These are phyloP conservation scores for Lindbergichthys nudifrons DNA, from an alignment of 2,797 vertebrate genomes.

Conservation along the genomic window DNA sequence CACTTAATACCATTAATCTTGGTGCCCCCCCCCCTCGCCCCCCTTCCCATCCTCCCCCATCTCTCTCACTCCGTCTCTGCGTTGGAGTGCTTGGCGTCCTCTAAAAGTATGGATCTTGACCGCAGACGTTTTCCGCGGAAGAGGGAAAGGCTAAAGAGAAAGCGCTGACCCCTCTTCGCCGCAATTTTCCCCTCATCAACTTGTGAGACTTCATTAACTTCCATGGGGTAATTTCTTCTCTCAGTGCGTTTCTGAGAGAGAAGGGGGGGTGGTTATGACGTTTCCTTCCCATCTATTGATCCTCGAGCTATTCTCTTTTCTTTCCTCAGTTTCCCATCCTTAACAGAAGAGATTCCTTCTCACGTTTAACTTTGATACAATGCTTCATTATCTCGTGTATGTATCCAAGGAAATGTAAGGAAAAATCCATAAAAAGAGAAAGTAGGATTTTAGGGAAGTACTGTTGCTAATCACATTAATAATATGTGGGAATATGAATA, in stretches of 20 bases:
- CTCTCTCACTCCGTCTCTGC: slow-evolving; percentile 70
- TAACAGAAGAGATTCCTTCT: not conserved
- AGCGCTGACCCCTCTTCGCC: slow-evolving; percentile 83
- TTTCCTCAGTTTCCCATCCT: slow-evolving; percentile 8
- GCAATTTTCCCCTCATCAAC: slow-evolving; percentile 86
- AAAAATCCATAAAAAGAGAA: not conserved
- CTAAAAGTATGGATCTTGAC: slow-evolving; percentile 86
- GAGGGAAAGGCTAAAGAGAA: slow-evolving; percentile 85
- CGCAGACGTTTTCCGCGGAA: slow-evolving; percentile 82
- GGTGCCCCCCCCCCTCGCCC: slow-evolving; percentile 25
- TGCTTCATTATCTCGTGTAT: not conserved
- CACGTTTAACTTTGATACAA: not conserved
- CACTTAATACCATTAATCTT: slow-evolving; percentile 85
- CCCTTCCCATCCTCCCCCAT: slow-evolving; percentile 24
- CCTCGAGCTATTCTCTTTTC: slow-evolving; percentile 10
- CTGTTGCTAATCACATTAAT: not conserved
- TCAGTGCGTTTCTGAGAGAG: slow-evolving; percentile 65
- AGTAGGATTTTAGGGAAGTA: not conserved
- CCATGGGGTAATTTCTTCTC: slow-evolving; percentile 81
- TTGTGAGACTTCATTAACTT: slow-evolving; percentile 88
- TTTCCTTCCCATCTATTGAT: slow-evolving; percentile 36
- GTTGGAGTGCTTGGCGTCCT: slow-evolving; percentile 79
- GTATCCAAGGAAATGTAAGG: not conserved
- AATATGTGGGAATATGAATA: not conserved
- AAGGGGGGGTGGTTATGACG: slow-evolving; percentile 50